Evolutionary conservation across 2,888 invertebrate species (phyloP).

Genomic region (Spialia ferax): DNA sequence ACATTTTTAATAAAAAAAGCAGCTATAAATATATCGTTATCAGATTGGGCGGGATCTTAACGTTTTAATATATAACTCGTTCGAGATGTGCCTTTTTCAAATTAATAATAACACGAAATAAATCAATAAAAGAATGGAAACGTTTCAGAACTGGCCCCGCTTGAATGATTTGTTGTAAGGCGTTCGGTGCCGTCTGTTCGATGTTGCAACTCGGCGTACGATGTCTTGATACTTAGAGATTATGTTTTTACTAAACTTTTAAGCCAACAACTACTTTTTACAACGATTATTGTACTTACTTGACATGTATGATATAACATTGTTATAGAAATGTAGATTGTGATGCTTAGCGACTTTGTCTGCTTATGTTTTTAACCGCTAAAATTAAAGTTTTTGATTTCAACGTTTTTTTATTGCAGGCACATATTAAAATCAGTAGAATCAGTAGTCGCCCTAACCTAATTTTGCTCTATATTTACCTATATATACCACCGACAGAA

Average conservation of each 20-base stretch:
- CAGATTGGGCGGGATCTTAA: slow-evolving; percentile 76
- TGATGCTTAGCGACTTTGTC: too few relatives aligned
- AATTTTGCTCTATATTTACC: too few relatives aligned
- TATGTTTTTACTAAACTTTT: not conserved
- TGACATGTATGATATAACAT: too few relatives aligned
- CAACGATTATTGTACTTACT: too few relatives aligned
- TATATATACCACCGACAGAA: too few relatives aligned
- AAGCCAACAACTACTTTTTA: too few relatives aligned
- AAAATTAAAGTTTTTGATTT: too few relatives aligned
- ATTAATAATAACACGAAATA: slow-evolving; percentile 85
- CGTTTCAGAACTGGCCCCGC: slow-evolving; percentile 73
- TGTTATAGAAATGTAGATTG: too few relatives aligned
- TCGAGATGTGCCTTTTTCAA: slow-evolving; percentile 64
- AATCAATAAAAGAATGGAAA: slow-evolving; percentile 85
- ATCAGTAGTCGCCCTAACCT: too few relatives aligned
- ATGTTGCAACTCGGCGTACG: slow-evolving; percentile 32
- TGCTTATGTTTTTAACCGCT: too few relatives aligned
- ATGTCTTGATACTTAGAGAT: slow-evolving; percentile 62
- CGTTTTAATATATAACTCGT: slow-evolving; percentile 77
- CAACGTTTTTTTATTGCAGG: too few relatives aligned
- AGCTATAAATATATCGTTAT: slow-evolving; percentile 70
- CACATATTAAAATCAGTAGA: too few relatives aligned
- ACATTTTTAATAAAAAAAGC: slow-evolving; percentile 59
- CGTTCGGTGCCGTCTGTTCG: slow-evolving; percentile 69
- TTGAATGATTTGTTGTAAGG: slow-evolving; percentile 86